Conservation (phyloP, 2,797 vertebrate species). For the Nyctibius grandis region DNA sequence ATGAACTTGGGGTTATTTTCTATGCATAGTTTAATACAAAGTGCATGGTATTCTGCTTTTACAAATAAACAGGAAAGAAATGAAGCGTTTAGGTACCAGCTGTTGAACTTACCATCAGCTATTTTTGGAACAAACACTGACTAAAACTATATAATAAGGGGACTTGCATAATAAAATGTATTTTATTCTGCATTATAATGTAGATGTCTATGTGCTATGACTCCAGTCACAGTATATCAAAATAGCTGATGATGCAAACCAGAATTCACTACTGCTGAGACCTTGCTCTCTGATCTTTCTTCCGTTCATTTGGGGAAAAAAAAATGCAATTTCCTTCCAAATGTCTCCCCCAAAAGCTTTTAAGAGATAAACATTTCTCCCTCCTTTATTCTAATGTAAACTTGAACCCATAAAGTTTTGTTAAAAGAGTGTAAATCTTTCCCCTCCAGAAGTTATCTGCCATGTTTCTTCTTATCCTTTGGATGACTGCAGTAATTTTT, state of each 20-base stretch:
- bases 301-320: background rate
- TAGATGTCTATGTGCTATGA: background rate
- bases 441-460: slow-evolving; percentile 37
- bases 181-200: background rate
- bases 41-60: background rate
- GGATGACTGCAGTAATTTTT: slow-evolving; percentile 69
- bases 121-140: background rate
- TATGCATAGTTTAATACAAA: background rate
- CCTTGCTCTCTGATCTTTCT: slow-evolving; percentile 35
- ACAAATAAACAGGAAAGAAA: background rate
- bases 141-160: background rate
- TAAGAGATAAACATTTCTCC: slow-evolving; percentile 40
- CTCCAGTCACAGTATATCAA: background rate
- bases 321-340: background rate
- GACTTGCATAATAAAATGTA: background rate
- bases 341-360: slow-evolving; percentile 31
- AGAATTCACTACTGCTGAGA: background rate
- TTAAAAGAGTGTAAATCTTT: slow-evolving; percentile 62
- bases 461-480: slow-evolving; percentile 65
- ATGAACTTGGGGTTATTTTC: background rate
- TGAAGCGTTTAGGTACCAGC: background rate
- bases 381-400: slow-evolving; percentile 58
- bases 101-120: background rate
- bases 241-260: slow-evolving; percentile 10
- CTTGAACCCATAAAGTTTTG: slow-evolving; percentile 51